Evolutionary conservation across 2,888 invertebrate species (phyloP).

Genomic region (Pterobdella sp.): DNA sequence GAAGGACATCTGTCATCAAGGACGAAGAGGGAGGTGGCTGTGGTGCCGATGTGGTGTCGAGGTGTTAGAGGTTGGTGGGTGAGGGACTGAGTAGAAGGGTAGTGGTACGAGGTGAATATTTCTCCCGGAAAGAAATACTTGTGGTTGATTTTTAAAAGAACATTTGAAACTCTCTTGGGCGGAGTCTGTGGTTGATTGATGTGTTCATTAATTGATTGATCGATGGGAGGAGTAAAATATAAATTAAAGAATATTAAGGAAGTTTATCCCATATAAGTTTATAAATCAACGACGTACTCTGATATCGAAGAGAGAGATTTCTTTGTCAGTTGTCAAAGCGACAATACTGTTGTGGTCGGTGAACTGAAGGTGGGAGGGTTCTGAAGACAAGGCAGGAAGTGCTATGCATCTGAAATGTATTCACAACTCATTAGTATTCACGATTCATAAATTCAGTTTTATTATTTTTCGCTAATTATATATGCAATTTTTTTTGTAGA

Average conservation of each 20-base stretch:
- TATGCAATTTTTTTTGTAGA: no score
- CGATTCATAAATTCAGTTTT: no score
- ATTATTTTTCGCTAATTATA: no score
- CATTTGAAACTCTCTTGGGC: background rate
- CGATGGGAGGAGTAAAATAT: background rate
- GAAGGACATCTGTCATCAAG: background rate
- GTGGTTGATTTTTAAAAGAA: background rate
- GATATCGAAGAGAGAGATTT: background rate
- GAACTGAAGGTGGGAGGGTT: background rate
- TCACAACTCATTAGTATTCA: no score
- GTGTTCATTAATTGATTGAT: background rate
- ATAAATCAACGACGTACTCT: background rate
- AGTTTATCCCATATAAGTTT: background rate
- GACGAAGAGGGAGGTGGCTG: background rate
- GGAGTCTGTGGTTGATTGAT: constrained; percentile 9
- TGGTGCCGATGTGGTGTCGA: background rate
- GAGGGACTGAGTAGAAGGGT: background rate
- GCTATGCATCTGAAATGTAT: no score
- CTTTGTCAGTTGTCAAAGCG: background rate
- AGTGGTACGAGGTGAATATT: background rate
- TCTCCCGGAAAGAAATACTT: background rate
- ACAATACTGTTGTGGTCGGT: constrained; percentile 11
- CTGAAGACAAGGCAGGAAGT: background rate
- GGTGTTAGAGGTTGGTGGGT: background rate
- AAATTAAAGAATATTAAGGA: background rate